A percentile compares a stretch with the other conserved stretches of the same genome.
Evolutionary conservation across 2,888 invertebrate species (phyloP).

Genomic region (Mechanitis mazaeus): DNA sequence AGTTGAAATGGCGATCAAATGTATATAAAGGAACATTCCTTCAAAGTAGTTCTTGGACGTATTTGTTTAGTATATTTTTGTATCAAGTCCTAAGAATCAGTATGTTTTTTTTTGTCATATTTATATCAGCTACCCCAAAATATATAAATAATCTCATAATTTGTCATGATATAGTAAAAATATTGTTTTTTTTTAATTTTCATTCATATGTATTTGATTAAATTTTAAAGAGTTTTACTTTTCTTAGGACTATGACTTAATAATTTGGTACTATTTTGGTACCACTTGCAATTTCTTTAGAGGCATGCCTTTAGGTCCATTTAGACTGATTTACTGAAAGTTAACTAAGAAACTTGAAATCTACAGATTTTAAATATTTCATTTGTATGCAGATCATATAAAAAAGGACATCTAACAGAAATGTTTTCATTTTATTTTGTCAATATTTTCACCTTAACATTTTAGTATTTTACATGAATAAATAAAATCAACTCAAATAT

Average conservation of each 20-base stretch:
- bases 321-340: constrained; percentile 25
- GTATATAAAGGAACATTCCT: constrained; percentile 65
- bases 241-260: constrained; percentile 17
- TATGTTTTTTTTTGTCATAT: not conserved
- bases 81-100: constrained; percentile 12
- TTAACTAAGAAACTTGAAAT: constrained; percentile 9
- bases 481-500: not conserved
- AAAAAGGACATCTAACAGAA: not conserved
- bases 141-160: no score
- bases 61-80: constrained; percentile 27
- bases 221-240: not conserved
- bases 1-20: constrained; percentile 28
- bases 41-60: constrained; percentile 52
- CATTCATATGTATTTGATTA: not conserved
- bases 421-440: not conserved
- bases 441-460: not conserved
- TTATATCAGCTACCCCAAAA: not conserved
- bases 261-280: constrained; percentile 39
- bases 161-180: not conserved
- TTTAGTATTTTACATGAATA: not conserved
- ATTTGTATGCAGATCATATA: not conserved
- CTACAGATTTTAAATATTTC: not conserved
- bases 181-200: not conserved
- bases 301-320: constrained; percentile 51
- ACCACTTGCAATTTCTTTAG: constrained; percentile 56